These are phyloP conservation scores for Platanista minor DNA, from an alignment of 2,113 vertebrate species.

Conservation along the genomic window DNA sequence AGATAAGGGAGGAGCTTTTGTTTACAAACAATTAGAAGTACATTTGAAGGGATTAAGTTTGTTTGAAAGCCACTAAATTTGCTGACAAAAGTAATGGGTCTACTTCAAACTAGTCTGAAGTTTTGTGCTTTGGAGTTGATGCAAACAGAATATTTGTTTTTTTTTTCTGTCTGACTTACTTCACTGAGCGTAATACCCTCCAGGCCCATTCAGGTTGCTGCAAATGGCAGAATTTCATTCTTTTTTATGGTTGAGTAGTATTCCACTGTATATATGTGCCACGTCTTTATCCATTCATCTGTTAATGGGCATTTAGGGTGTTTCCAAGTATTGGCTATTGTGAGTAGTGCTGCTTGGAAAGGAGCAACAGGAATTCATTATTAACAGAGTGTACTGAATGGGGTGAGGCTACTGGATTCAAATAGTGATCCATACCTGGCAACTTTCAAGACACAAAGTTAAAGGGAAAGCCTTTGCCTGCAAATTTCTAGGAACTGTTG, in stretches of 20 bases:
- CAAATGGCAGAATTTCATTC: too few species aligned
- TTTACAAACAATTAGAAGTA: constrained; percentile 24
- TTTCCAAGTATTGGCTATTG: too few species aligned
- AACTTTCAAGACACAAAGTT: not conserved
- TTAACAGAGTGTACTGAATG: not conserved
- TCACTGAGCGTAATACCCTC: too few species aligned
- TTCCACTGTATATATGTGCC: too few species aligned
- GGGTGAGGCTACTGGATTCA: not conserved
- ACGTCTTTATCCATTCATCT: too few species aligned
- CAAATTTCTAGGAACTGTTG: not conserved
- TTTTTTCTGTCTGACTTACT: too few species aligned
- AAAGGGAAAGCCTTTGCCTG: not conserved
- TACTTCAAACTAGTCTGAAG: not conserved
- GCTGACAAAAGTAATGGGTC: not conserved
- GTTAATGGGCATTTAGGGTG: too few species aligned
- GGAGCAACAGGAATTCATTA: not conserved
- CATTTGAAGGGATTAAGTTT: constrained; percentile 21
- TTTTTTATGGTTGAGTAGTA: too few species aligned
- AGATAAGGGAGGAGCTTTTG: not conserved
- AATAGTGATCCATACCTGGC: not conserved
- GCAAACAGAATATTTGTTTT: not conserved
- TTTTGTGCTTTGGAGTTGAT: not conserved
- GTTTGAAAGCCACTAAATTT: constrained; percentile 20
- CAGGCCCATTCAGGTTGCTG: too few species aligned
- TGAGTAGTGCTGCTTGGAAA: not conserved